Conservation (phyloP, 1,140 invertebrate species). For the Cryptotermes secundus region DNA sequence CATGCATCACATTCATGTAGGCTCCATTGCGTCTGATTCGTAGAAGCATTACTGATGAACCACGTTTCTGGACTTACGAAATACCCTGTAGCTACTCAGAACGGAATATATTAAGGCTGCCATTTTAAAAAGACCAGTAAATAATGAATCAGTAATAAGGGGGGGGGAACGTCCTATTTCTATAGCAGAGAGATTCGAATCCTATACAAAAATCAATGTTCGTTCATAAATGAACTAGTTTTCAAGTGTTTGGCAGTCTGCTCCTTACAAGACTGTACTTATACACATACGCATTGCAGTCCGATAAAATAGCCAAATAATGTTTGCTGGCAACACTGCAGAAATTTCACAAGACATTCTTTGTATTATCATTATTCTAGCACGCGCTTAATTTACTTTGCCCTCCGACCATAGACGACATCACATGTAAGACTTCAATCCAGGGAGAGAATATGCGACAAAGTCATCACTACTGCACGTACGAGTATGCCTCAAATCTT, state of each 20-base stretch:
- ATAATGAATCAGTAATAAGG: slow-evolving; percentile 10
- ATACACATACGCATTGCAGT: slow-evolving; percentile 4
- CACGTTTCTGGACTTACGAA: background rate
- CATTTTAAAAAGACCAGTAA: background rate
- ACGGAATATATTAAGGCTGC: background rate
- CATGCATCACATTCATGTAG: too few species aligned
- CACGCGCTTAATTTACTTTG: background rate
- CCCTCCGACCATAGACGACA: too few species aligned
- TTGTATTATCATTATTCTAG: background rate
- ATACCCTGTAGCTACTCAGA: background rate
- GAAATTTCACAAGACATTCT: background rate
- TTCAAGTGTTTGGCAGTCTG: background rate
- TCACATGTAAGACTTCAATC: too few species aligned
- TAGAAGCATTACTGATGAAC: too few species aligned
- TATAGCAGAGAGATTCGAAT: background rate
- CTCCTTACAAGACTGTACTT: background rate
- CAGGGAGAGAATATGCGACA: too few species aligned
- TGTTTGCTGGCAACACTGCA: background rate
- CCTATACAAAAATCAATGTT: background rate
- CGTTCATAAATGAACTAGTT: background rate
- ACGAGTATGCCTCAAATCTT: too few species aligned
- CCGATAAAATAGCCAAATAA: slow-evolving; percentile 7
- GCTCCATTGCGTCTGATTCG: background rate
- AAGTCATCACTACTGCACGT: too few species aligned
- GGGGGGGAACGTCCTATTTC: background rate